These are phyloP conservation scores for Anticlea derivata DNA, from an alignment of 2,888 invertebrate genomes.

Conservation along the genomic window DNA sequence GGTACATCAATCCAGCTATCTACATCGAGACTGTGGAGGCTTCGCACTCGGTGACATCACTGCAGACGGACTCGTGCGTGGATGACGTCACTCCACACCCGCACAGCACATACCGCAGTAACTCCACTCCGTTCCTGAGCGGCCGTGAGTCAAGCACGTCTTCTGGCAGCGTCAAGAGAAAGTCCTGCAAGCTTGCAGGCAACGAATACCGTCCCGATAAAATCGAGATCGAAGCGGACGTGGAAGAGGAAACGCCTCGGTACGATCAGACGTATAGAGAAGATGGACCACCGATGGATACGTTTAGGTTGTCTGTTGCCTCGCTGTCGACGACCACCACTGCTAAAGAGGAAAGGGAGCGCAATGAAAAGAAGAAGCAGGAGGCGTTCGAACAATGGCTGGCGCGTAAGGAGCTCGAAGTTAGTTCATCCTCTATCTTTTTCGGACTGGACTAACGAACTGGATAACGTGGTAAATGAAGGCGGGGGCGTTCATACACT, in stretches of 20 bases:
- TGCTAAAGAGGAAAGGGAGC: constrained; percentile 73
- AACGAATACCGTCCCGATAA: constrained; percentile 29
- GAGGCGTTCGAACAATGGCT: constrained; percentile 74
- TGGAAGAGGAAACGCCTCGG: constrained; percentile 60
- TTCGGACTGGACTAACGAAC: too few species aligned
- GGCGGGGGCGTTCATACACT: too few species aligned
- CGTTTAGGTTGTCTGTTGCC: constrained; percentile 72
- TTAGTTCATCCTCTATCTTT: too few species aligned
- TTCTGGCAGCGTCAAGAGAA: constrained; percentile 66
- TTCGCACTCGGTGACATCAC: constrained; percentile 69
- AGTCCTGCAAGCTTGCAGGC: constrained; percentile 62
- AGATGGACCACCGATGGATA: constrained; percentile 60
- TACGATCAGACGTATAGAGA: constrained; percentile 66
- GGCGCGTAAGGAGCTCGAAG: constrained; percentile 74
- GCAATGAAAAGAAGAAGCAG: constrained; percentile 65
- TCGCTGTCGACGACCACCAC: constrained; percentile 74
- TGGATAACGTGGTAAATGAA: too few species aligned
- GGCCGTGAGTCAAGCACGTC: constrained; percentile 64
- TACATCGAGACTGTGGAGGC: constrained; percentile 80
- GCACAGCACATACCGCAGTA: constrained; percentile 70
- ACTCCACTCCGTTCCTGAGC: constrained; percentile 71
- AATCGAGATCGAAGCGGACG: constrained; percentile 30
- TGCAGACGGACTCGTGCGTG: constrained; percentile 60
- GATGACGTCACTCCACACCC: constrained; percentile 75
- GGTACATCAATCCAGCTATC: constrained; percentile 85